Percentiles rank a stretch among this genome's conserved stretches.
These are phyloP conservation scores for Sisyra nigra DNA, from an alignment of 2,888 invertebrate species.

Conservation along the genomic window DNA sequence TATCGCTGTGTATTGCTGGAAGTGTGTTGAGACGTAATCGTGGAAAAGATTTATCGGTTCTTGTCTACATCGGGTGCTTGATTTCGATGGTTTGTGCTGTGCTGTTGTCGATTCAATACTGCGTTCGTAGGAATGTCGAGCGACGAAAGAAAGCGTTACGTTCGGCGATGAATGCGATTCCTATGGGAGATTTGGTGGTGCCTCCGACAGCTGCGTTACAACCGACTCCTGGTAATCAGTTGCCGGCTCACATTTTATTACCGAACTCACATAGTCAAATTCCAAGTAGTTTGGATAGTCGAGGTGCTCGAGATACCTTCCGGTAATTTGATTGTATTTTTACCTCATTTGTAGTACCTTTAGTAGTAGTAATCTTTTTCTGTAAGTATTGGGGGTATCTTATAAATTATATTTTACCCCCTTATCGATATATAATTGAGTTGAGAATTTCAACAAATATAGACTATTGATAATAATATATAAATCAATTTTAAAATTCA, in stretches of 20 bases:
- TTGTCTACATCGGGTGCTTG: conserved; percentile 48
- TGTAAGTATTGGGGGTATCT: too few relatives aligned
- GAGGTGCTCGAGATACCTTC: conserved; percentile 5
- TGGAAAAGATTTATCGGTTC: conserved; percentile 46
- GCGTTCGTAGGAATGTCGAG: conserved; percentile 31
- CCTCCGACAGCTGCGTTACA: too few relatives aligned
- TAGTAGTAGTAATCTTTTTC: too few relatives aligned
- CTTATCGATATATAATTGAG: too few relatives aligned
- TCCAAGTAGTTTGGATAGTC: background rate
- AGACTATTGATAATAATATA: too few relatives aligned
- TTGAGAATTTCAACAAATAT: too few relatives aligned
- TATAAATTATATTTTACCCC: too few relatives aligned
- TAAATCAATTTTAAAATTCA: too few relatives aligned
- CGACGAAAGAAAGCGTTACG: conserved; percentile 12
- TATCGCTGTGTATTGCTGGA: conserved; percentile 47
- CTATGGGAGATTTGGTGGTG: background rate
- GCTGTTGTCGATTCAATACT: conserved; percentile 45
- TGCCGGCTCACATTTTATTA: background rate
- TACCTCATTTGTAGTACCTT: background rate
- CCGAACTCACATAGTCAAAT: background rate
- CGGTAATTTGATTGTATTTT: conserved; percentile 1
- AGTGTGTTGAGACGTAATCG: conserved; percentile 42
- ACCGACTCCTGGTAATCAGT: too few relatives aligned
- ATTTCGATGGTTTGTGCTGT: conserved; percentile 44
- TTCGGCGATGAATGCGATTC: conserved; percentile 9